These are phyloP conservation scores for Panulirus ornatus DNA, from an alignment of 1,140 invertebrate genomes.

Conservation along the genomic window DNA sequence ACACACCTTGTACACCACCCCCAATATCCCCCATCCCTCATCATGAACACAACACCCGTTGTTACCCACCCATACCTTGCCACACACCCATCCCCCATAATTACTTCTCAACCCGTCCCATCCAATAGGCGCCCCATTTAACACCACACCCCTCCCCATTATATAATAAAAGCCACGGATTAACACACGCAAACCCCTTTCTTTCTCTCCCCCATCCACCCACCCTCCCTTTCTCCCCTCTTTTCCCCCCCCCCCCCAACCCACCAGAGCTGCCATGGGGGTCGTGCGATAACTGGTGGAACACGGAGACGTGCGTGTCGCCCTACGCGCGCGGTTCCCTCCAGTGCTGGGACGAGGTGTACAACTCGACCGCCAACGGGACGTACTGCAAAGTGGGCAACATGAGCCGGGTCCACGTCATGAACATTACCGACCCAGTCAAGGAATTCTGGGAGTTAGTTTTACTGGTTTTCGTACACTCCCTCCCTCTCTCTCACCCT, in stretches of 20 bases:
- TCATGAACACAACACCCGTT: too few species aligned
- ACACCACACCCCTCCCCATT: background rate
- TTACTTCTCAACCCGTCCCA: too few species aligned
- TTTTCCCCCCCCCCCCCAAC: too few species aligned
- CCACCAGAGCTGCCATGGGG: conserved; percentile 94
- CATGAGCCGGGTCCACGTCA: conserved; percentile 57
- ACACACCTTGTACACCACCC: too few species aligned
- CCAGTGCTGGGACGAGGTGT: conserved; percentile 82
- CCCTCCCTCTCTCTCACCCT: too few species aligned
- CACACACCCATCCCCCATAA: too few species aligned
- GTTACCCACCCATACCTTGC: background rate
- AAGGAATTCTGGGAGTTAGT: conserved; percentile 98
- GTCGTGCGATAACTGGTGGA: conserved; percentile 96
- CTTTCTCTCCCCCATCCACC: too few species aligned
- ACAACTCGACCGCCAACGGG: conserved; percentile 77
- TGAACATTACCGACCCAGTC: conserved; percentile 89
- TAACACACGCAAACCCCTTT: background rate
- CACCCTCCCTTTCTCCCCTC: background rate
- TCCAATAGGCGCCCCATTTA: background rate
- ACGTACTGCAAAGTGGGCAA: conserved; percentile 73
- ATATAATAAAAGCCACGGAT: too few species aligned
- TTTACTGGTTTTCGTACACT: too few species aligned
- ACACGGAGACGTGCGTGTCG: conserved; percentile 89
- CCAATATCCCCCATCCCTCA: too few species aligned
- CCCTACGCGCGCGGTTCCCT: conserved; percentile 87